Percentiles rank a stretch among this genome's conserved stretches.
Conservation (phyloP, 1,140 invertebrate species). For the Melitaea cinxia region DNA sequence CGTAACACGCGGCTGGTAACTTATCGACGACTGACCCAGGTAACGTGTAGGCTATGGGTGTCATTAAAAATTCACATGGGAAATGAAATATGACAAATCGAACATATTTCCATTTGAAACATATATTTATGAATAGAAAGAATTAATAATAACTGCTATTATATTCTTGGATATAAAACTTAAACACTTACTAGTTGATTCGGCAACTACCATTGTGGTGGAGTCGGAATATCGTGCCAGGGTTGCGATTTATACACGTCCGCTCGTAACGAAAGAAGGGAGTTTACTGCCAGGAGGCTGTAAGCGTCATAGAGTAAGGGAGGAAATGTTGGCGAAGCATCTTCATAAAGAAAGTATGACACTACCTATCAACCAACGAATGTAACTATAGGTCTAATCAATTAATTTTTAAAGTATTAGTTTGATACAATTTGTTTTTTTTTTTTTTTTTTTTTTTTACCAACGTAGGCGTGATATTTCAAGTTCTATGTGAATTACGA, state of each 20-base stretch:
- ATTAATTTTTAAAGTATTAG: neutral
- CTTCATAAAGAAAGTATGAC: constrained; percentile 19
- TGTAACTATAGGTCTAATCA: neutral
- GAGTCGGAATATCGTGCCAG: constrained; percentile 69
- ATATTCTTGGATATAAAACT: neutral
- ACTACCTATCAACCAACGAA: neutral
- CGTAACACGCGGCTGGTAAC: constrained; percentile 44
- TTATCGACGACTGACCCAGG: constrained; percentile 50
- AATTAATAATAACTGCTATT: neutral
- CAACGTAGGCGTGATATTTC: too few species aligned
- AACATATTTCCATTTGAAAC: neutral
- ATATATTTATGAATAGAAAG: neutral
- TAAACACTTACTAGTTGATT: constrained; percentile 49
- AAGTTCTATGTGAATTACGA: too few species aligned
- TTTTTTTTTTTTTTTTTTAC: neutral
- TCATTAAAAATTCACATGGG: constrained; percentile 70
- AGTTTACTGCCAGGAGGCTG: constrained; percentile 52
- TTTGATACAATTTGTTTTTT: neutral
- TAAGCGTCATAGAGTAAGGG: constrained; percentile 41
- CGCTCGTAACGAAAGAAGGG: constrained; percentile 38
- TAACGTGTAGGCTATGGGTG: constrained; percentile 19
- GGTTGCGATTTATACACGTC: constrained; percentile 40
- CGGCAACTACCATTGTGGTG: constrained; percentile 62
- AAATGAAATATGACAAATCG: constrained; percentile 54
- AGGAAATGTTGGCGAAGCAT: constrained; percentile 27